Conservation (phyloP, 2,888 invertebrate species). For the Physocephala rufipes region DNA sequence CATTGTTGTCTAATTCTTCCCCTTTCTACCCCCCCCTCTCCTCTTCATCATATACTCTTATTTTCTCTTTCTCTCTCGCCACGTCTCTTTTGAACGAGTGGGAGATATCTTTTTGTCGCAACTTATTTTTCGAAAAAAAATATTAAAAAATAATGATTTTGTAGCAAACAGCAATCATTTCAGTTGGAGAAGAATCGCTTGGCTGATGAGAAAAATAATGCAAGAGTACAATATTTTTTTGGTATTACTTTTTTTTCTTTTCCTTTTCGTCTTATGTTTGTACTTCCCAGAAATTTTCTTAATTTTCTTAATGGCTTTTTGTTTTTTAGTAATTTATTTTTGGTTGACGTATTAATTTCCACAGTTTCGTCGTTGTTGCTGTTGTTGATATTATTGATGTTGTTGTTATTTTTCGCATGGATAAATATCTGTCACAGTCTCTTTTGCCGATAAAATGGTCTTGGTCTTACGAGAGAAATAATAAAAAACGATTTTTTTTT, state of each 20-base stretch:
- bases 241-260: background rate
- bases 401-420: conserved; percentile 11
- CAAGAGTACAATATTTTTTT: background rate
- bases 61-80: no score
- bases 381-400: conserved; percentile 3
- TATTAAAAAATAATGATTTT: background rate
- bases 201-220: background rate
- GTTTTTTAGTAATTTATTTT: background rate
- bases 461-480: background rate
- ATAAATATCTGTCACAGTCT: background rate
- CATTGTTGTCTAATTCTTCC: background rate
- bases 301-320: conserved; percentile 18
- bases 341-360: no score
- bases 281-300: background rate
- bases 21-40: no score
- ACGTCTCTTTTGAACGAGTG: no score
- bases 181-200: conserved; percentile 4
- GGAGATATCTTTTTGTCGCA: no score
- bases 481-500: background rate
- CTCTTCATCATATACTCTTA: no score
- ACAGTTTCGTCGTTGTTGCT: background rate
- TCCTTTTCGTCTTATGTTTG: background rate
- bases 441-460: no score
- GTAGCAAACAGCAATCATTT: background rate
- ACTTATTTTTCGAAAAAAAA: background rate